phyloP scores from a whole-genome alignment of 2,797 vertebrate species.

The Heliangelus exortis region DNA sequence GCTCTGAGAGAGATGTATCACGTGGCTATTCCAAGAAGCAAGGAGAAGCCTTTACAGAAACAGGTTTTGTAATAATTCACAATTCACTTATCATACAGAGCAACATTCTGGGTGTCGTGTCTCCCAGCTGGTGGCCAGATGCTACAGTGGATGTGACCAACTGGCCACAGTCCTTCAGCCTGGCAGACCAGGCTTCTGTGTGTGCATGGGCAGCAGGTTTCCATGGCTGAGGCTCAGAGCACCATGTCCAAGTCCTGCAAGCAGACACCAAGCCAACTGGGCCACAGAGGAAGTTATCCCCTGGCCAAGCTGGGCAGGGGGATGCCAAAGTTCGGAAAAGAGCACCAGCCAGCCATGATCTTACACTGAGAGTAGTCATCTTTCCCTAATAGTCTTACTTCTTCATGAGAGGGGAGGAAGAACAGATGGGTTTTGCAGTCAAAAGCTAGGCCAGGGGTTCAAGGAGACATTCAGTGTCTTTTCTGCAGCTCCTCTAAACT shows the following conservation, averaged over 20 bases:
- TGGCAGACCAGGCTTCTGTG: constrained; percentile 10
- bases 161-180: constrained; percentile 49
- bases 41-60: constrained; percentile 48
- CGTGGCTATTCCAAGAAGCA: neutral
- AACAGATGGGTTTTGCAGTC: neutral
- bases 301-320: neutral
- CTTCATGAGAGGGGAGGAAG: neutral
- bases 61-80: constrained; percentile 44
- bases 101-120: constrained; percentile 47
- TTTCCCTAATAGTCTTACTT: neutral
- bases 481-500: neutral
- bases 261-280: constrained; percentile 26
- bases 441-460: neutral
- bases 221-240: constrained; percentile 17
- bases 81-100: constrained; percentile 68
- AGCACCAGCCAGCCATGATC: constrained; percentile 3
- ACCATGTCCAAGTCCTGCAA: constrained; percentile 14
- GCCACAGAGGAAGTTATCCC: constrained; percentile 19
- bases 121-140: constrained; percentile 66
- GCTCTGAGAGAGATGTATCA: neutral
- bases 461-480: neutral
- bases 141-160: constrained; percentile 25
- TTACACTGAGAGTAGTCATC: neutral
- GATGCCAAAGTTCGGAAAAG: constrained; percentile 30
- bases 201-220: neutral